A percentile compares a stretch with the other conserved stretches of the same genome.
phyloP scores from a whole-genome alignment of 1,140 invertebrate genomes.

The Scaptodrosophila lebanonensis region DNA sequence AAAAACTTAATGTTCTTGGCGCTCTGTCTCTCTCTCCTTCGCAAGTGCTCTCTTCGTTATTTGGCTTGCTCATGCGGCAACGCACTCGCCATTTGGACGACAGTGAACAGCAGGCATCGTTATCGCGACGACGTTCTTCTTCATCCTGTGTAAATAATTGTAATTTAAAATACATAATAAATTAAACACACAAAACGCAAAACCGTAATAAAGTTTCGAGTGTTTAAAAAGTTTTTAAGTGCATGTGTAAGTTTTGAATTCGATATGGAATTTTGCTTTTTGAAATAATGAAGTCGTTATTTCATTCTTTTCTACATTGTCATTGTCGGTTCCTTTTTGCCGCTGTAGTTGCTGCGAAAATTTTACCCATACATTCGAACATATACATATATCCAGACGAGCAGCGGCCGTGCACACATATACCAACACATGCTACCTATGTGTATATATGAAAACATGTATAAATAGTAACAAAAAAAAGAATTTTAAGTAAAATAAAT shows the following conservation, averaged over 20 bases:
- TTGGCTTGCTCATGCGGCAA: too few species aligned
- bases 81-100: too few species aligned
- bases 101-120: conserved; percentile 42
- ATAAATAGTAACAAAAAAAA: conserved; percentile 50
- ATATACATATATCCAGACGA: conserved; percentile 44
- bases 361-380: conserved; percentile 33
- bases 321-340: conserved; percentile 62
- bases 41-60: too few species aligned
- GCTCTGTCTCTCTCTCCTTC: conserved; percentile 6
- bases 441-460: conserved; percentile 37
- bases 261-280: conserved; percentile 29
- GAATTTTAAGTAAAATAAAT: conserved; percentile 15
- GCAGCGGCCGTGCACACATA: conserved; percentile 16
- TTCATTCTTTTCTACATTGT: conserved; percentile 52
- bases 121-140: conserved; percentile 71
- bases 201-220: too few species aligned
- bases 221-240: conserved; percentile 56
- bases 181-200: conserved; percentile 34
- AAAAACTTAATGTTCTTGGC: too few species aligned
- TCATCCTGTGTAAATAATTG: conserved; percentile 76
- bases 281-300: conserved; percentile 37
- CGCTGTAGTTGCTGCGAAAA: conserved; percentile 27
- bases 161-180: conserved; percentile 62
- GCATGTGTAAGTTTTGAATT: conserved; percentile 58
- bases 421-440: conserved; percentile 16